Conservation (phyloP, 2,113 vertebrate genomes). For the Ceyx melanurus region DNA sequence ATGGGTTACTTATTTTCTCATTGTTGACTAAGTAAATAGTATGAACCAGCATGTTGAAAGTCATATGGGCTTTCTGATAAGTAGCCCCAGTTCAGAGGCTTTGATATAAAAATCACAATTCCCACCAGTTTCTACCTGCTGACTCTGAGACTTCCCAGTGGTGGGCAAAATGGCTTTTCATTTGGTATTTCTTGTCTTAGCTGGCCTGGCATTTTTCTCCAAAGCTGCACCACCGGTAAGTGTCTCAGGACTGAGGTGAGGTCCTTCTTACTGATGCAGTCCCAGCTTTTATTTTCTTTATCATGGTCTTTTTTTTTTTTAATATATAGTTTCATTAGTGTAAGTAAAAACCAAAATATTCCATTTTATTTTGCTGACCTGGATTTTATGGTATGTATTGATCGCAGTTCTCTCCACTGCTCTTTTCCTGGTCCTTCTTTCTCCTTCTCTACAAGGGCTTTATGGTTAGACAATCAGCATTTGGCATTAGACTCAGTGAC, state of each 20-base stretch:
- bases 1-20: conserved; percentile 79
- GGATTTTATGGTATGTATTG: background rate
- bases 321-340: background rate
- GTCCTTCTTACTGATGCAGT: background rate
- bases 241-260: background rate
- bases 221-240: conserved; percentile 74
- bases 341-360: background rate
- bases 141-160: background rate
- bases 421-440: background rate
- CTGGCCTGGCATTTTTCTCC: conserved; percentile 52
- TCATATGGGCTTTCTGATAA: conserved; percentile 57
- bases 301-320: background rate
- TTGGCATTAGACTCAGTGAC: background rate
- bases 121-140: background rate
- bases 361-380: background rate
- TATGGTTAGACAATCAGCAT: background rate
- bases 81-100: background rate
- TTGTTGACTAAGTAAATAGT: conserved; percentile 80
- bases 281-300: background rate
- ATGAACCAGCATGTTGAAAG: conserved; percentile 70
- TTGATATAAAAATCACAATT: conserved; percentile 73
- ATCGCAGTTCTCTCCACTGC: background rate
- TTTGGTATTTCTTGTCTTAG: conserved; percentile 52
- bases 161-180: conserved; percentile 68
- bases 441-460: background rate